Evolutionary conservation across 2,888 invertebrate genomes (phyloP).

Genomic region (Hermodice carunculata): DNA sequence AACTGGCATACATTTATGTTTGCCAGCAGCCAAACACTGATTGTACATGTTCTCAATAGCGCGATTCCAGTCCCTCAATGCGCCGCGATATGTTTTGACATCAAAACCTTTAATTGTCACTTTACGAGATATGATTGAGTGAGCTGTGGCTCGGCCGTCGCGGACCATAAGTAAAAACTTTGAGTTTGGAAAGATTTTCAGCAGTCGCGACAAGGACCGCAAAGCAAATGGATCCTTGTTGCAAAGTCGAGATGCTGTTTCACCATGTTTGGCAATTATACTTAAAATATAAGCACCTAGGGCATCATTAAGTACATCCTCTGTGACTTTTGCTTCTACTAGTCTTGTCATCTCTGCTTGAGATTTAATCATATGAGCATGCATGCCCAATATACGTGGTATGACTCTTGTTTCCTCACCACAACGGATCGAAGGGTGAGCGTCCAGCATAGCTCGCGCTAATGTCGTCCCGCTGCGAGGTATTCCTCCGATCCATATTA

Average conservation of each 20-base stretch:
- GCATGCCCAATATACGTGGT: constrained; percentile 87
- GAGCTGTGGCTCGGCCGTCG: constrained; percentile 96
- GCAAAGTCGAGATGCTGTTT: constrained; percentile 91
- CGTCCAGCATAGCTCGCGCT: constrained; percentile 97
- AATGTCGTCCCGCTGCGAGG: constrained; percentile 94
- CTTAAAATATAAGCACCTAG: constrained; percentile 94
- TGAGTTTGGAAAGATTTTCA: constrained; percentile 98
- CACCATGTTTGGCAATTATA: constrained; percentile 91
- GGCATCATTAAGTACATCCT: constrained; percentile 90
- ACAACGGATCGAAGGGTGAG: constrained; percentile 94
- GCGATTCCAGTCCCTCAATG: constrained; percentile 95
- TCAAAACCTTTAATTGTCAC: constrained; percentile 92
- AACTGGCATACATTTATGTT: constrained; percentile 81
- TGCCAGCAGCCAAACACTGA: constrained; percentile 77
- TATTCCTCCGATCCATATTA: constrained; percentile 97
- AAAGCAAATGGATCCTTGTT: constrained; percentile 98
- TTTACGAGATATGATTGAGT: constrained; percentile 96
- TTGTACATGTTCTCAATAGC: constrained; percentile 93
- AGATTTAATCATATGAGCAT: constrained; percentile 94
- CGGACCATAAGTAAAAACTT: constrained; percentile 98
- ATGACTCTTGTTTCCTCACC: constrained; percentile 95
- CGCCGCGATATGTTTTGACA: constrained; percentile 85
- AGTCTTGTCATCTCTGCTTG: constrained; percentile 91
- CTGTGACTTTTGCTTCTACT: constrained; percentile 91
- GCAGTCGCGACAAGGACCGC: constrained; percentile 95